Conservation (phyloP, 2,797 vertebrate species). For the Hapalemur alaotrensis region DNA sequence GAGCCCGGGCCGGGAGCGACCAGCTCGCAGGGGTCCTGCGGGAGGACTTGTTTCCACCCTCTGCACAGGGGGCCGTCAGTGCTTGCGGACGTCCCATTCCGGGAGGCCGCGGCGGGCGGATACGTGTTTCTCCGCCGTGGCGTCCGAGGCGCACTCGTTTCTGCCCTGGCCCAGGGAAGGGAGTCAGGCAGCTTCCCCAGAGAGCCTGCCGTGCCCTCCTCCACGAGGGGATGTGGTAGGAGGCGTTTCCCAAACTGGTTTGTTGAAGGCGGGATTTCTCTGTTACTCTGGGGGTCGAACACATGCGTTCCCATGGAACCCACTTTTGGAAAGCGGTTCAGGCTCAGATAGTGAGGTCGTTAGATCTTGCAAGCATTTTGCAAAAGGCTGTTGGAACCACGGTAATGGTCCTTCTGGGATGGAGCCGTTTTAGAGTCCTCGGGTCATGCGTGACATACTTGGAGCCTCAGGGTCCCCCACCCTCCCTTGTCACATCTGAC, state of each 20-base stretch:
- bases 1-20: not conserved
- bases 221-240: not conserved
- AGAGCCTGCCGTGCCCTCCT: rapidly evolving
- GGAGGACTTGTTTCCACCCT: not conserved
- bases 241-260: not conserved
- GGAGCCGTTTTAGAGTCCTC: rapidly evolving
- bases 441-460: rapidly evolving
- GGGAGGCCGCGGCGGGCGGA: rapidly evolving
- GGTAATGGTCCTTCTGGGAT: not conserved
- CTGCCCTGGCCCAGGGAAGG: not conserved
- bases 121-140: rapidly evolving
- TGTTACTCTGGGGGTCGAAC: not conserved
- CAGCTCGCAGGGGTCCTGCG: not conserved
- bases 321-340: not conserved
- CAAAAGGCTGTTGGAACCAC: not conserved
- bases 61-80: rapidly evolving
- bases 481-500: rapidly evolving
- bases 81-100: rapidly evolving
- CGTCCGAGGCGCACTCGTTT: rapidly evolving
- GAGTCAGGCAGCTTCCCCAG: too few relatives aligned
- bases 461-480: not conserved
- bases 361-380: not conserved
- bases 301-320: rapidly evolving
- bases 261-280: not conserved
- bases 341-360: not conserved